Conservation (phyloP, 2,888 invertebrate species). For the Athalia cordata region DNA sequence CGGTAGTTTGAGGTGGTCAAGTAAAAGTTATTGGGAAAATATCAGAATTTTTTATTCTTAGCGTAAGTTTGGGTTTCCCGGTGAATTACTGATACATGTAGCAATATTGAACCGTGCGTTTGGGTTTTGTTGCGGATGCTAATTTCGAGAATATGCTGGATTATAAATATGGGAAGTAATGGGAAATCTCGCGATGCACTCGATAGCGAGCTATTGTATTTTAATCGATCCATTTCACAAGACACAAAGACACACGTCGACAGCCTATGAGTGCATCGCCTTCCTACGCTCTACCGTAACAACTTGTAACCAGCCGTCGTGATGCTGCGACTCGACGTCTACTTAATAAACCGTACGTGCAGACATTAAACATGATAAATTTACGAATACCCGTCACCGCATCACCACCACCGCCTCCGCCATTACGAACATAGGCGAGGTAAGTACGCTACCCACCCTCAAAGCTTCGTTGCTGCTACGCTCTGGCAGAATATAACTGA, state of each 20-base stretch:
- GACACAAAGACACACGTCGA: constrained; percentile 44
- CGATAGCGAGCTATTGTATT: constrained; percentile 51
- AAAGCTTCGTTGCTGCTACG: background rate
- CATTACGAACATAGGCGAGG: background rate
- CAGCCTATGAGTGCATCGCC: constrained; percentile 35
- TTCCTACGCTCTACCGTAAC: constrained; percentile 35
- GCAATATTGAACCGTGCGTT: no score
- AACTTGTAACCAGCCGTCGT: constrained; percentile 44
- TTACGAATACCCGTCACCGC: constrained; percentile 49
- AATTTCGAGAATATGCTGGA: constrained; percentile 34
- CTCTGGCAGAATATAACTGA: background rate
- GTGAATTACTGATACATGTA: no score
- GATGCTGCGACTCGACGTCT: constrained; percentile 46
- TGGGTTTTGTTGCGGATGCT: constrained; percentile 43
- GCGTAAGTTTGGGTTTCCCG: no score
- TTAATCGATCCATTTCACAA: constrained; percentile 58
- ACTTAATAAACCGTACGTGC: constrained; percentile 63
- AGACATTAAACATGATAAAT: constrained; percentile 59
- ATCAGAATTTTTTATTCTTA: no score
- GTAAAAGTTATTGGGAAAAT: no score
- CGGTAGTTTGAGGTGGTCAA: no score
- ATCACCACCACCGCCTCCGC: constrained; percentile 20
- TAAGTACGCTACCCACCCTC: constrained; percentile 24
- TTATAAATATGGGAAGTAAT: background rate
- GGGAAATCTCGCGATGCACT: constrained; percentile 33